Percentiles rank a stretch among this genome's conserved stretches.
phyloP scores from a whole-genome alignment of 2,797 vertebrate species.

The Babyrousa celebensis region DNA sequence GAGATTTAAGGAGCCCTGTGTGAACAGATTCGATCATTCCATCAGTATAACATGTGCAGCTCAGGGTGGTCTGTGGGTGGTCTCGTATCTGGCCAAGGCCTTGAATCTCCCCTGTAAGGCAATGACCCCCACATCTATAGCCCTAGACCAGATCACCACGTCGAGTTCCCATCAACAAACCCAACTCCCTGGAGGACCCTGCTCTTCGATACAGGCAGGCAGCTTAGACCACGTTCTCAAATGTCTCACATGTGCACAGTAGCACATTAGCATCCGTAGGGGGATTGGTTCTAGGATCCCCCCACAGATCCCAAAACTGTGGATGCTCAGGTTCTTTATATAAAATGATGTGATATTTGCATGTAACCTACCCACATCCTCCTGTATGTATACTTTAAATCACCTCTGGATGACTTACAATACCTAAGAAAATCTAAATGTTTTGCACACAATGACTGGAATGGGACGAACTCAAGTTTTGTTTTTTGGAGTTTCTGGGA shows the following conservation, averaged over 20 bases:
- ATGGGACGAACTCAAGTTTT: background rate
- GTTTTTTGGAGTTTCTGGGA: background rate
- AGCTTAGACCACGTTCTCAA: background rate
- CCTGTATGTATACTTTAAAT: background rate
- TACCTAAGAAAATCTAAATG: background rate
- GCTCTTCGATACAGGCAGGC: background rate
- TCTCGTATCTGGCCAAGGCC: background rate
- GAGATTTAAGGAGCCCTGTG: background rate
- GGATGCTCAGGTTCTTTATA: background rate
- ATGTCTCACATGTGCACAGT: background rate
- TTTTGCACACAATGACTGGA: background rate
- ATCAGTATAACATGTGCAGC: background rate
- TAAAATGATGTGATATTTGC: background rate
- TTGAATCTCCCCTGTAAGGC: background rate
- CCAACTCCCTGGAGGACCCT: background rate
- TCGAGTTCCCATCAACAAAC: background rate
- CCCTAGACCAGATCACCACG: background rate
- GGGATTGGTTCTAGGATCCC: background rate
- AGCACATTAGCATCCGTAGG: rapidly evolving
- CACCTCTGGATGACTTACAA: background rate
- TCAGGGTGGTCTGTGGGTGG: background rate
- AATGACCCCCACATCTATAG: background rate
- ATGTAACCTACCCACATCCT: background rate
- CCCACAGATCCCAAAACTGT: background rate
- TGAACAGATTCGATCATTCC: background rate